phyloP scores from a whole-genome alignment of 2,113 vertebrate species.

The Plecturocebus donacophilus region DNA sequence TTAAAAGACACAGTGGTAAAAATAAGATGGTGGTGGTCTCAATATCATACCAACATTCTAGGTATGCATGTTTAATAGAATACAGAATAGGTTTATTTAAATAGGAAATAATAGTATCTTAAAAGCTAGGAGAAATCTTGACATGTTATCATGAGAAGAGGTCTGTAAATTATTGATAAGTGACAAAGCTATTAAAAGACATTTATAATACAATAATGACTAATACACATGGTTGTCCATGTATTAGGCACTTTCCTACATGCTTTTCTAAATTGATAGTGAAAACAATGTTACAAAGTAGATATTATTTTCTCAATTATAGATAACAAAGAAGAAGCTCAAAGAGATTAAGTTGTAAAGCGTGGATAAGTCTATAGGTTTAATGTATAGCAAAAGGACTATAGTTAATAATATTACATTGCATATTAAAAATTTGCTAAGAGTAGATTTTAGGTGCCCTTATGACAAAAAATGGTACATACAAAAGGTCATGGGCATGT shows the following conservation, averaged over 20 bases:
- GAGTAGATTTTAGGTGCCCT: neutral
- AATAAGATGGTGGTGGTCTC: neutral
- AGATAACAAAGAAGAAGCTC: neutral
- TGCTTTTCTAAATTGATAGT: constrained; percentile 13
- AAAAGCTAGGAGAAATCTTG: neutral
- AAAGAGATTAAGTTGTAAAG: neutral
- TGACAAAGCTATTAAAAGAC: neutral
- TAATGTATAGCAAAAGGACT: neutral
- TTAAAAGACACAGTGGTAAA: neutral
- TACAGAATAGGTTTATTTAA: neutral
- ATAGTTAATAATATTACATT: neutral
- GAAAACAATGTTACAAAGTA: neutral
- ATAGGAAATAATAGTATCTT: neutral
- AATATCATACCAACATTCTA: neutral
- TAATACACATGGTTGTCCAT: neutral
- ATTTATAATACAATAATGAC: neutral
- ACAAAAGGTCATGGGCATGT: neutral
- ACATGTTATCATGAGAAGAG: neutral
- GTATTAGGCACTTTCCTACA: neutral
- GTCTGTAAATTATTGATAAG: neutral
- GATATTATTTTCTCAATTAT: neutral
- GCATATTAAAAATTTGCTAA: neutral
- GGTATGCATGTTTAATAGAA: neutral
- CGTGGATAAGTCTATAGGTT: neutral
- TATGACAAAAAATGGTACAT: neutral